Percentiles rank a stretch among this genome's conserved stretches.
phyloP scores from a whole-genome alignment of 2,797 vertebrate genomes.

The Micropoecilia bifurca region DNA sequence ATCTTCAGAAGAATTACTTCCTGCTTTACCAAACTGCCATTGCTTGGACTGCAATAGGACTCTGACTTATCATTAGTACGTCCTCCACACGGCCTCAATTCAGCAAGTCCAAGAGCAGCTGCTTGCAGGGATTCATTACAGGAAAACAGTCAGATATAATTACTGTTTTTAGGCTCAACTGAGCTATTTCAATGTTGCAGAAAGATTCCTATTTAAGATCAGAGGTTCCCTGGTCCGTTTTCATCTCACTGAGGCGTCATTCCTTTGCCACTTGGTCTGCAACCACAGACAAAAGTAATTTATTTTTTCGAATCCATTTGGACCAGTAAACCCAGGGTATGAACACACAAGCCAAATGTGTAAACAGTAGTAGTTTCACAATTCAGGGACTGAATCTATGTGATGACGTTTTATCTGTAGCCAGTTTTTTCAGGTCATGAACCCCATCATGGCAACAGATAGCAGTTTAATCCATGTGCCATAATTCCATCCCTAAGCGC shows the following conservation, averaged over 20 bases:
- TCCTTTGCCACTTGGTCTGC: not conserved
- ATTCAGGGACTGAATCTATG: not conserved
- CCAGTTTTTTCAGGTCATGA: not conserved
- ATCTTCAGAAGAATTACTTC: not conserved
- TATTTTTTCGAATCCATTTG: not conserved
- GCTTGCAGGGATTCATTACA: slow-evolving; percentile 28
- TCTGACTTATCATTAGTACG: not conserved
- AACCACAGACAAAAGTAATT: not conserved
- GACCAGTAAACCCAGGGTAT: not conserved
- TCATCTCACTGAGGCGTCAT: not conserved
- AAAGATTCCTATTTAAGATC: slow-evolving; percentile 13
- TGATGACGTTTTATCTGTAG: not conserved
- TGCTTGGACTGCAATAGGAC: not conserved
- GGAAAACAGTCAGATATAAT: slow-evolving; percentile 28
- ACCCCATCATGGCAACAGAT: not conserved
- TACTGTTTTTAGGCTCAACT: slow-evolving; percentile 17
- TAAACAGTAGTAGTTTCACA: not conserved
- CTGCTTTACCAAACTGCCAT: not conserved
- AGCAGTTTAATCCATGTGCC: not conserved
- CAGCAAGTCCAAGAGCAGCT: slow-evolving; percentile 6
- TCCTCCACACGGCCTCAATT: not conserved
- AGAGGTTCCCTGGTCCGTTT: not conserved
- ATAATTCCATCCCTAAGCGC: not conserved
- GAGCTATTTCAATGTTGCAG: slow-evolving; percentile 26
- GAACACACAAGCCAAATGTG: not conserved